phyloP scores from a whole-genome alignment of 2,113 vertebrate genomes.

The Nettapus auritus region DNA sequence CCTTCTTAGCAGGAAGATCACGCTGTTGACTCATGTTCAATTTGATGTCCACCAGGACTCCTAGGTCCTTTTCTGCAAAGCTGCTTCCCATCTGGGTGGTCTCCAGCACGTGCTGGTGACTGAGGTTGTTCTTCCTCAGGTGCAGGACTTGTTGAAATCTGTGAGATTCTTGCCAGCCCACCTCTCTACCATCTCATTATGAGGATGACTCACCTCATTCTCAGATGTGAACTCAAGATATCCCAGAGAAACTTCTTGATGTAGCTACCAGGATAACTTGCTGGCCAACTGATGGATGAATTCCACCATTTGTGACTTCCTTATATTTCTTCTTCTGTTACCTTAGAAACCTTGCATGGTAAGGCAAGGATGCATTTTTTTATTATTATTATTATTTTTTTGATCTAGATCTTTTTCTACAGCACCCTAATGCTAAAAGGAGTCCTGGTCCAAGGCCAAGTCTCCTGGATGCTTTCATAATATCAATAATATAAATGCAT shows the following conservation, averaged over 20 bases:
- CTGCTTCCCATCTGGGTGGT: too few species aligned
- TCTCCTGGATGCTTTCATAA: neutral
- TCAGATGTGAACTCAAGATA: neutral
- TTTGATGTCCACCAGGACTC: too few species aligned
- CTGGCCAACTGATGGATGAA: neutral
- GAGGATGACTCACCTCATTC: accelerated
- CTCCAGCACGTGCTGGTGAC: too few species aligned
- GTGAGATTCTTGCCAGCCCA: too few species aligned
- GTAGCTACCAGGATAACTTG: neutral
- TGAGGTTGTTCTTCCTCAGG: too few species aligned
- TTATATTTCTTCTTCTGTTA: neutral
- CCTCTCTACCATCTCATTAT: neutral
- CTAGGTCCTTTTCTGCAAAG: too few species aligned
- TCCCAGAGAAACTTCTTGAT: neutral
- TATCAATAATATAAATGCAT: too few species aligned
- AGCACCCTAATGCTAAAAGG: neutral
- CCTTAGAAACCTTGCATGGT: neutral
- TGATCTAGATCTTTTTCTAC: neutral
- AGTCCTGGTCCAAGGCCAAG: neutral
- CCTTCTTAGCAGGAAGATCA: too few species aligned
- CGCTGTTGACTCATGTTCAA: too few species aligned
- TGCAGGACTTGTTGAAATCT: too few species aligned
- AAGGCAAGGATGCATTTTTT: neutral
- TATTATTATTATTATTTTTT: too few species aligned
- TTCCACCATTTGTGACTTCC: neutral